Percentiles rank a stretch among this genome's conserved stretches.
phyloP scores from a whole-genome alignment of 2,797 vertebrate species.

The Crypturellus tataupa region DNA sequence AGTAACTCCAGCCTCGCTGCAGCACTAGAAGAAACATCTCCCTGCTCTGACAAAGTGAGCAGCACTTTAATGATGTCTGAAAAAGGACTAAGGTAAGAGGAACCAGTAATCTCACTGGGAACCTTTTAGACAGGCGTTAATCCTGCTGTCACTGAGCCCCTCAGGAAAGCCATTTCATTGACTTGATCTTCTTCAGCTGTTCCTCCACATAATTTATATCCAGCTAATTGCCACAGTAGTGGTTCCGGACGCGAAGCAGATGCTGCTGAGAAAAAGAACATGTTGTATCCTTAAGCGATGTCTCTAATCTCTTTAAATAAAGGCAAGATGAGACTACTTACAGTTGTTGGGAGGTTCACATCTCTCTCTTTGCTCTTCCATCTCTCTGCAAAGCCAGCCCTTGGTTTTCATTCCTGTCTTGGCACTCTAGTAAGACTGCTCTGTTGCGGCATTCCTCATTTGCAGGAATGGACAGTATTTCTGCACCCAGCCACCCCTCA shows the following conservation, averaged over 20 bases:
- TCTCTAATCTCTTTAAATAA: conserved; percentile 39
- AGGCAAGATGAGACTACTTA: background rate
- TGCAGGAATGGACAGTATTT: background rate
- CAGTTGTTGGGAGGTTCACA: conserved; percentile 10
- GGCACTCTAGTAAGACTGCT: background rate
- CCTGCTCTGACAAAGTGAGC: conserved; percentile 32
- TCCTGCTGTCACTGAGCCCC: conserved; percentile 64
- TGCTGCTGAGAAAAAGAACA: conserved; percentile 40
- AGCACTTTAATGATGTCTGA: conserved; percentile 47
- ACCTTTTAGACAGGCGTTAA: conserved; percentile 55
- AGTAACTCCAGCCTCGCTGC: background rate
- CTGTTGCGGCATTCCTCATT: background rate
- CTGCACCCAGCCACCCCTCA: background rate
- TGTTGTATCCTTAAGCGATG: conserved; percentile 55
- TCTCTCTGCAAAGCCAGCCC: background rate
- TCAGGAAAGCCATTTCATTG: conserved; percentile 63
- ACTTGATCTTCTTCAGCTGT: conserved; percentile 61
- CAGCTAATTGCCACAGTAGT: conserved; percentile 54
- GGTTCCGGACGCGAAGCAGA: conserved; percentile 34
- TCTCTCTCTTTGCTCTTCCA: background rate
- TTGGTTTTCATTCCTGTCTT: background rate
- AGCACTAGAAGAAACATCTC: background rate
- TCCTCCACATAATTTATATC: conserved; percentile 64
- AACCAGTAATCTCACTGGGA: conserved; percentile 46
- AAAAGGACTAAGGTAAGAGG: conserved; percentile 18